A percentile compares a stretch with the other conserved stretches of the same genome.
These are phyloP conservation scores for Parauchenoglanis punctatus DNA, from an alignment of 2,797 vertebrate genomes.

Conservation along the genomic window DNA sequence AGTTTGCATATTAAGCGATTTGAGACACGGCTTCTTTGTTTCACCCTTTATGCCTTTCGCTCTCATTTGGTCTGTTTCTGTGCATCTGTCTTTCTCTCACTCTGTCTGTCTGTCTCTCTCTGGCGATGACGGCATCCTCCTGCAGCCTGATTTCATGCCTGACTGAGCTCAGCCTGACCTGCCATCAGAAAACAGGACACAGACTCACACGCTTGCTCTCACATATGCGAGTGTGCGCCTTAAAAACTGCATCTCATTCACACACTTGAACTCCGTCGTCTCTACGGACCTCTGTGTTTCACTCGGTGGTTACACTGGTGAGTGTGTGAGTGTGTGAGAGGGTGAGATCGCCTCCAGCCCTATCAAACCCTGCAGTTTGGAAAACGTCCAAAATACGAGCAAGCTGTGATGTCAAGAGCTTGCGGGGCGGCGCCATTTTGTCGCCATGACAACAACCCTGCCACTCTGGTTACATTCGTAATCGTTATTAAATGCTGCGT, in stretches of 20 bases:
- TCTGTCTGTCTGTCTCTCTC: constrained; percentile 42
- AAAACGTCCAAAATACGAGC: background rate
- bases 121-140: constrained; percentile 65
- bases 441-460: constrained; percentile 12
- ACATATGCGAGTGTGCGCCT: constrained; percentile 7
- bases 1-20: background rate
- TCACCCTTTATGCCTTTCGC: background rate
- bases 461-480: background rate
- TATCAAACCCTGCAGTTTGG: background rate
- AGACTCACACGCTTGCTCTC: constrained; percentile 30
- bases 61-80: background rate
- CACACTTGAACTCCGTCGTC: background rate
- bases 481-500: background rate
- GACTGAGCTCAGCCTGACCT: constrained; percentile 73
- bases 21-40: background rate
- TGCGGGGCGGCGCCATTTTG: background rate
- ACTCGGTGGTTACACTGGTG: background rate
- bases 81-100: constrained; percentile 11
- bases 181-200: constrained; percentile 65
- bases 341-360: background rate
- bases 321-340: background rate
- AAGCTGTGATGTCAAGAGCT: background rate
- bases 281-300: background rate
- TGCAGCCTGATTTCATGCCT: constrained; percentile 72
- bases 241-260: background rate